phyloP scores from a whole-genome alignment of 2,797 vertebrate species.

The Holocentrus rufus region DNA sequence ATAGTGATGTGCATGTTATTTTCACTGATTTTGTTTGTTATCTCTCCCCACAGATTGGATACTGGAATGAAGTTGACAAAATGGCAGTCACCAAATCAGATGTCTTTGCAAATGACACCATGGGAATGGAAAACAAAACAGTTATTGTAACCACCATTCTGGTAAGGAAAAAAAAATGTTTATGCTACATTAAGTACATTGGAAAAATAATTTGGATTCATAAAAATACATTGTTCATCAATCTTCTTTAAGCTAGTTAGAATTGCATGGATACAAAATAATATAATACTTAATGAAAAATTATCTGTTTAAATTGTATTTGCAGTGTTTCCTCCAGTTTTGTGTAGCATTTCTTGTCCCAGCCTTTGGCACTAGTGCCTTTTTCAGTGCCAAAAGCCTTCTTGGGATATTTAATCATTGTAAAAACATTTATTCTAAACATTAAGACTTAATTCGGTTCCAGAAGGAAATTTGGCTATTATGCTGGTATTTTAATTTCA shows the following conservation, averaged over 20 bases:
- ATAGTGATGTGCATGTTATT: background rate
- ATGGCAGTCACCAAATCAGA: conserved; percentile 97
- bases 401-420: too few relatives aligned
- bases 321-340: too few relatives aligned
- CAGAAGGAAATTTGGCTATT: background rate
- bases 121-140: conserved; percentile 98
- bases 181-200: too few relatives aligned
- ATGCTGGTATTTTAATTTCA: background rate
- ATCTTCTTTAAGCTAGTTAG: too few relatives aligned
- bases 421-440: background rate
- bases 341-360: background rate
- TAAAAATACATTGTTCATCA: too few relatives aligned
- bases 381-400: background rate
- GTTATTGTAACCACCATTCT: conserved; percentile 98
- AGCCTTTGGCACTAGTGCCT: background rate
- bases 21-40: conserved; percentile 12
- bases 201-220: too few relatives aligned
- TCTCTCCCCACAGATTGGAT: conserved; percentile 89
- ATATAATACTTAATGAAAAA: too few relatives aligned
- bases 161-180: conserved; percentile 79
- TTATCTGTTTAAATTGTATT: too few relatives aligned
- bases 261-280: too few relatives aligned
- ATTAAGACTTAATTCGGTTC: background rate
- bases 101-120: conserved; percentile 91
- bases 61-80: conserved; percentile 99